Percentiles rank a stretch among this genome's conserved stretches.
Evolutionary conservation across 2,888 invertebrate species (phyloP).

Genomic region (Dicycla oo): DNA sequence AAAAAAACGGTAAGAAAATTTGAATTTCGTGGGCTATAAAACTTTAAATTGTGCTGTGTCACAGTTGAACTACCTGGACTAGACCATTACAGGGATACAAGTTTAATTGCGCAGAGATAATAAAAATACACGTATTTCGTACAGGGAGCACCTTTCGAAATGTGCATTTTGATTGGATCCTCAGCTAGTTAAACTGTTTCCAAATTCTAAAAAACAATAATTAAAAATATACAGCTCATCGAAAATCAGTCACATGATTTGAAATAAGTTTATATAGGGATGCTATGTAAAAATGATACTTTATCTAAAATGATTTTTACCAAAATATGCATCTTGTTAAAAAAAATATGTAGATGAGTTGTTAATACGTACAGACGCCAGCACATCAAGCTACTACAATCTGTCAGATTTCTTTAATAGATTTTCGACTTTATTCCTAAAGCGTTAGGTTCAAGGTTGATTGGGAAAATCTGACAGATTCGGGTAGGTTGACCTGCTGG

Average conservation of each 20-base stretch:
- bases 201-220: not conserved
- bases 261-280: not conserved
- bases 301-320: not conserved
- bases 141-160: not conserved
- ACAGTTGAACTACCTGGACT: not conserved
- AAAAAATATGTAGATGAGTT: not conserved
- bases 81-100: not conserved
- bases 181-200: not conserved
- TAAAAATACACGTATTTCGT: not conserved
- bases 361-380: no score
- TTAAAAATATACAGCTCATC: slow-evolving; percentile 12
- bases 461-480: no score
- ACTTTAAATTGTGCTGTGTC: not conserved
- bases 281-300: no score
- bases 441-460: no score
- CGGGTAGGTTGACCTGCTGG: no score
- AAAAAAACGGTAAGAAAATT: no score
- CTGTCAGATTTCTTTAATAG: no score
- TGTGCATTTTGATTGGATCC: not conserved
- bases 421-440: no score
- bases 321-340: not conserved
- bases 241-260: not conserved
- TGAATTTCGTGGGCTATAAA: no score
- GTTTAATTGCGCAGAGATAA: not conserved
- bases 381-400: no score